These are phyloP conservation scores for Ladona fulva DNA, from an alignment of 1,140 invertebrate genomes.

Conservation along the genomic window DNA sequence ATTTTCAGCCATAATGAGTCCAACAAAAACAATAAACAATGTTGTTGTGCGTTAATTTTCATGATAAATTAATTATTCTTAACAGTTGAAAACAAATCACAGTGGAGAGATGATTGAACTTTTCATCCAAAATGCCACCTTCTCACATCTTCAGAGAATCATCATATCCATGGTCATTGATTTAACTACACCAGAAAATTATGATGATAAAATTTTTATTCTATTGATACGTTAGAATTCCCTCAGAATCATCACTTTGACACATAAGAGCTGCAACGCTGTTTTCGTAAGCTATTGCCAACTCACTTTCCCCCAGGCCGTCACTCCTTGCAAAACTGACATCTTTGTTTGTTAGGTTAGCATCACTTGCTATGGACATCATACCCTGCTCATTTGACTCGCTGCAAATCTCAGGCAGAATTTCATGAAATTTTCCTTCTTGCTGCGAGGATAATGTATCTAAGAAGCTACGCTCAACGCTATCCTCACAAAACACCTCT, in stretches of 20 bases:
- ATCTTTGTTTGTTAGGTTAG: background rate
- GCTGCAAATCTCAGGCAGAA: background rate
- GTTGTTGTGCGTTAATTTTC: too few species aligned
- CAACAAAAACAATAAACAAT: too few species aligned
- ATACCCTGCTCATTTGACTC: background rate
- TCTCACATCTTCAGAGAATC: too few species aligned
- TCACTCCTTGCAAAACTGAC: background rate
- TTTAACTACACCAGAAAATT: too few species aligned
- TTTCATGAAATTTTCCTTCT: background rate
- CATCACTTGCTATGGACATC: background rate
- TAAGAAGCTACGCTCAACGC: background rate
- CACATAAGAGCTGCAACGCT: conserved; percentile 1
- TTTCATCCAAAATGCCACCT: too few species aligned
- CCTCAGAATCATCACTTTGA: background rate
- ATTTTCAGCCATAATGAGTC: too few species aligned
- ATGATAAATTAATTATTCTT: too few species aligned
- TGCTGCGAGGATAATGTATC: background rate
- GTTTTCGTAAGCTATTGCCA: background rate
- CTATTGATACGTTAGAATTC: background rate
- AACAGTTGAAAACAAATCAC: too few species aligned
- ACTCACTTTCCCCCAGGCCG: background rate
- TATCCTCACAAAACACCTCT: background rate
- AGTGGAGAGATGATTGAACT: too few species aligned
- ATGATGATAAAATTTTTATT: too few species aligned
- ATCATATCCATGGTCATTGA: too few species aligned